A percentile compares a stretch with the other conserved stretches of the same genome.
phyloP scores from a whole-genome alignment of 1,140 invertebrate species.

The Amphibalanus amphitrite region DNA sequence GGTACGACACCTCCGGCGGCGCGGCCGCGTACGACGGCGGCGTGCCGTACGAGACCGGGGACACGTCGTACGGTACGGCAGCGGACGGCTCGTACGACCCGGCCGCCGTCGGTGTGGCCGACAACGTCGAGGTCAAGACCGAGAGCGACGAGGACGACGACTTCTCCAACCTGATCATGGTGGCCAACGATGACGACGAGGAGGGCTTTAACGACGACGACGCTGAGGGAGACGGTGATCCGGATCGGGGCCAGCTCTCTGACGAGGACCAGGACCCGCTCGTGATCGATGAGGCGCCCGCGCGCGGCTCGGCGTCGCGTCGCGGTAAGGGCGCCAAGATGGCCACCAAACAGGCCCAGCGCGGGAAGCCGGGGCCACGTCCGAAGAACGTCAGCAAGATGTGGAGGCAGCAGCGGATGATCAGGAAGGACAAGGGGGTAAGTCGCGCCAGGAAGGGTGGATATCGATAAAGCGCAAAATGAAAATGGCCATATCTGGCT shows the following conservation, averaged over 20 bases:
- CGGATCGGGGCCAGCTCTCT: background rate
- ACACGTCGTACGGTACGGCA: no score
- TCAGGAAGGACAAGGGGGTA: background rate
- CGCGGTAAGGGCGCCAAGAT: background rate
- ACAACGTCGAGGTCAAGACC: background rate
- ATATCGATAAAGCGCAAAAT: no score
- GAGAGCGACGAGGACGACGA: background rate
- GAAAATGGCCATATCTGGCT: no score
- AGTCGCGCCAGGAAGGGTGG: background rate
- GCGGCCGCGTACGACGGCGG: no score
- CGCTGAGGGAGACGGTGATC: background rate
- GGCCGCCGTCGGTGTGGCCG: background rate
- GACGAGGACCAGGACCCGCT: background rate
- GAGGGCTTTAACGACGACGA: conserved; percentile 11
- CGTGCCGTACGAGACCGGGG: background rate
- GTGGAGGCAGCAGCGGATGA: conserved; percentile 3
- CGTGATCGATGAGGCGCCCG: background rate
- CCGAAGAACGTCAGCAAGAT: conserved; percentile 12
- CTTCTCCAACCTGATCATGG: background rate
- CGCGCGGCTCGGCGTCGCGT: no score
- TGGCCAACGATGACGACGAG: conserved; percentile 6
- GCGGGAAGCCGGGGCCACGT: conserved; percentile 4
- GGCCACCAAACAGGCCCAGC: background rate
- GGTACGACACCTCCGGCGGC: background rate
- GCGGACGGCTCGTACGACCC: no score